Evolutionary conservation across 1,140 invertebrate genomes (phyloP), one percentile per base, ranked within the genome.

Genomic region (Lysiphlebus fabarum): DNA sequence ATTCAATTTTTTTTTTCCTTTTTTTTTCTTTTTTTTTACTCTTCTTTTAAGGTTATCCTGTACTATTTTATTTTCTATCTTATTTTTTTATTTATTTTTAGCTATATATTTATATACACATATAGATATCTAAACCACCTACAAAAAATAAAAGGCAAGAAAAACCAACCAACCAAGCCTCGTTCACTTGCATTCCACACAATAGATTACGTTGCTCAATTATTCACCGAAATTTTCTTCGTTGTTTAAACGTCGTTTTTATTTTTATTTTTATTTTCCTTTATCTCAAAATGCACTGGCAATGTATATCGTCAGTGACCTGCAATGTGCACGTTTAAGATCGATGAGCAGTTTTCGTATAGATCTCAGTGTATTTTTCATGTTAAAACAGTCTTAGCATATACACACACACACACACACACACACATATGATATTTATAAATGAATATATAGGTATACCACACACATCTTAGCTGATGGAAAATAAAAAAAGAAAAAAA

Each of bases 191-290:
- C 73, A 76, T 75, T 76, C 74, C 74, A 69, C 65, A 66, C 70
- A 71, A 77, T 77, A 74, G 75, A 76, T 77, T 77, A 77, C 71
- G 68, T 67, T 69, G 70, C 71, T 76, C 73, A 77, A 76, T 77
- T 75, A 77, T 77, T 76, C 71, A 75, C 71, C 65, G 69, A 71
- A 77, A 76, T 77, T 68, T 74, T 68, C 69, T 63, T 61, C 67
- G 12, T 12, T 47, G 44, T 55, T 60, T 49, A 48, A 59, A 47
- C 43, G 44, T 40, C 43, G 17, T 47, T 7, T 6, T 7, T 6
- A 43, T 26, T n/a, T 43, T 8, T 5, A 4, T 5, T 6, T 7
- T 26, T 48, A 2, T 26, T 26, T 1, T 4, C 17, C 17, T 26
- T 4, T 4, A 26, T 26, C 17, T 26, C 17, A 26, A 1, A 26